phyloP scores from a whole-genome alignment of 2,888 invertebrate species.

The Dyspetes luteomarginatus region DNA sequence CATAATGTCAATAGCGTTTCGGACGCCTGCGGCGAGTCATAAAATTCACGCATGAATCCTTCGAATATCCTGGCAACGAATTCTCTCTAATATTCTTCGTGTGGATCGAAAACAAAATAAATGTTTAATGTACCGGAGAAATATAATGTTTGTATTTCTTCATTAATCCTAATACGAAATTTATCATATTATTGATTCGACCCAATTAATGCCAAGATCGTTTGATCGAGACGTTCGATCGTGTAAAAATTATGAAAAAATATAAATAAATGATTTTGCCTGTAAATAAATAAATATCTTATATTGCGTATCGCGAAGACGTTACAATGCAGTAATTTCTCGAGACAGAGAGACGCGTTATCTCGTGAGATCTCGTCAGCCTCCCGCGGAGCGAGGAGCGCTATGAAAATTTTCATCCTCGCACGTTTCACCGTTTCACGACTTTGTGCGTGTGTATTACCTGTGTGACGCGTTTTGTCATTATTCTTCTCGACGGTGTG shows the following conservation, averaged over 20 bases:
- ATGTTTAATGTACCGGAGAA: not conserved
- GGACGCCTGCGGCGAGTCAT: constrained; percentile 75
- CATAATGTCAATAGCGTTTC: constrained; percentile 62
- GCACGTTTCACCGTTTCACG: constrained; percentile 62
- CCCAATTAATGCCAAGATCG: constrained; percentile 77
- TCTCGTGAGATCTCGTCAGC: constrained; percentile 63
- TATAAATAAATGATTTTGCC: not conserved
- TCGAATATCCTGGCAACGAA: constrained; percentile 18
- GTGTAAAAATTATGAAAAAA: constrained; percentile 35
- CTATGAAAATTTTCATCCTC: constrained; percentile 62
- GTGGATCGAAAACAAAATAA: no score
- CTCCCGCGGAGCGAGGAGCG: constrained; percentile 61
- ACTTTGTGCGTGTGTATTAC: constrained; percentile 20
- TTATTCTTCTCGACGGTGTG: constrained; percentile 55
- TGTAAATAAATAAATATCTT: not conserved
- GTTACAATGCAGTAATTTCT: constrained; percentile 49
- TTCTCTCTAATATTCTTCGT: constrained; percentile 22
- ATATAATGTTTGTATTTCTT: not conserved
- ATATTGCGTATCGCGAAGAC: constrained; percentile 32
- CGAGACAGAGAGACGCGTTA: constrained; percentile 54
- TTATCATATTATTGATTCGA: constrained; percentile 77
- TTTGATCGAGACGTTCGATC: constrained; percentile 50
- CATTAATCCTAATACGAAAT: constrained; percentile 77
- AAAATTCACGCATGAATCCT: constrained; percentile 74
- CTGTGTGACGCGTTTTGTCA: constrained; percentile 54